These are phyloP conservation scores for Indri indri DNA, from an alignment of 2,113 vertebrate species.

Conservation along the genomic window DNA sequence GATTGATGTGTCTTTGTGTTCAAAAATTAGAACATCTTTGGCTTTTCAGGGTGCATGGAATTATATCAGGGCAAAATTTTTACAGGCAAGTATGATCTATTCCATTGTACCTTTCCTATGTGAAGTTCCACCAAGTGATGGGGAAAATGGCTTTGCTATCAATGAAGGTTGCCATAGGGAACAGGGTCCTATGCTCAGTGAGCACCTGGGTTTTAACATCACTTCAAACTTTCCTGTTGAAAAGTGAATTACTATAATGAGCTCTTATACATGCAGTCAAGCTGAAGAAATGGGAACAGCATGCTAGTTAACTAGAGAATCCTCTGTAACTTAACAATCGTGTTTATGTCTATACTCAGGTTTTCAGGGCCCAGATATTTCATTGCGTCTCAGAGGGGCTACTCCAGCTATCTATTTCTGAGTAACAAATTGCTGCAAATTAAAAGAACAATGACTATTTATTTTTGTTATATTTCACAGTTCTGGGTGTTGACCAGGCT, in stretches of 20 bases:
- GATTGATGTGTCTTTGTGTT: not conserved
- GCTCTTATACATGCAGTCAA: not conserved
- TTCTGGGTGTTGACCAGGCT: not conserved
- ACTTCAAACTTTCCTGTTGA: not conserved
- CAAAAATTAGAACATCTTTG: not conserved
- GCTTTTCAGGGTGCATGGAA: not conserved
- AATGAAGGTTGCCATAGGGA: not conserved
- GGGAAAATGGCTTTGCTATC: not conserved
- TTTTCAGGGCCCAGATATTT: not conserved
- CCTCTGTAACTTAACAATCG: not conserved
- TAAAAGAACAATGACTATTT: not conserved
- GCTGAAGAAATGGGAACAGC: not conserved
- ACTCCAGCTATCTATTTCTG: not conserved
- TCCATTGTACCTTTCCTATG: not conserved
- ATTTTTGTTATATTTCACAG: not conserved
- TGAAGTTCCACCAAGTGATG: not conserved
- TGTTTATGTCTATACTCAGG: not conserved
- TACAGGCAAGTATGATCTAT: not conserved
- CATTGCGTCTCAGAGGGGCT: not conserved
- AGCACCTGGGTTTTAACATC: not conserved
- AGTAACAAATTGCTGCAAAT: not conserved
- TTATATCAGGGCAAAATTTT: not conserved
- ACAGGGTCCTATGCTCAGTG: not conserved
- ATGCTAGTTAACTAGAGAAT: not conserved
- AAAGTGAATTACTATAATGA: constrained; percentile 4